A percentile compares a stretch with the other conserved stretches of the same genome.
Conservation (phyloP, 37 sponge, comb jelly and placozoan species). For the Oopsacas minuta region DNA sequence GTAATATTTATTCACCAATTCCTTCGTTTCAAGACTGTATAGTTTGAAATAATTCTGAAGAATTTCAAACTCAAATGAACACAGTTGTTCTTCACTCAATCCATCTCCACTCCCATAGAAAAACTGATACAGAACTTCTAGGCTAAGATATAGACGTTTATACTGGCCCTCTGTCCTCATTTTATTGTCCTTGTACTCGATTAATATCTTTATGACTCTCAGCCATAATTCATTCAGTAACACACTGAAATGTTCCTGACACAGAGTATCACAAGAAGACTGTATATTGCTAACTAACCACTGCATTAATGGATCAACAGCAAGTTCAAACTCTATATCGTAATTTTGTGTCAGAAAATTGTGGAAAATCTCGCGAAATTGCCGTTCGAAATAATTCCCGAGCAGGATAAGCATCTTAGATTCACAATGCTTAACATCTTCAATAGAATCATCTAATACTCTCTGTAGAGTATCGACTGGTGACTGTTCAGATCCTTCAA, state of each 20-base stretch:
- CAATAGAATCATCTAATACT: neutral
- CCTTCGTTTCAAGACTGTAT: neutral
- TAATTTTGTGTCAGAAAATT: neutral
- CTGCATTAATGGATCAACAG: neutral
- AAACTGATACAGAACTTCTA: neutral
- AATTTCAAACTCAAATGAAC: neutral
- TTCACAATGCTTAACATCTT: neutral
- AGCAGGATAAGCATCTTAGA: neutral
- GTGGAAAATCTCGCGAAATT: neutral
- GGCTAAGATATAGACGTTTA: conserved; percentile 5
- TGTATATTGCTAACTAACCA: neutral
- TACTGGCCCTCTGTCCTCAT: neutral
- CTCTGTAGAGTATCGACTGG: neutral
- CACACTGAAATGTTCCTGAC: neutral
- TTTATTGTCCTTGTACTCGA: neutral
- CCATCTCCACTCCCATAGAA: conserved; percentile 14
- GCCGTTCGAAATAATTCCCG: neutral
- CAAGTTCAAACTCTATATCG: neutral
- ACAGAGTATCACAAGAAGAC: neutral
- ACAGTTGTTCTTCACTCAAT: neutral
- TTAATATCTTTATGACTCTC: neutral
- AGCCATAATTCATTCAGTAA: neutral
- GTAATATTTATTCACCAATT: neutral
- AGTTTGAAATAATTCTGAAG: conserved; percentile 9
- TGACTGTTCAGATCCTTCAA: neutral